Percentiles rank a stretch among this genome's conserved stretches.
Conservation (phyloP, 2,113 vertebrate genomes). For the Xerus inauris region DNA sequence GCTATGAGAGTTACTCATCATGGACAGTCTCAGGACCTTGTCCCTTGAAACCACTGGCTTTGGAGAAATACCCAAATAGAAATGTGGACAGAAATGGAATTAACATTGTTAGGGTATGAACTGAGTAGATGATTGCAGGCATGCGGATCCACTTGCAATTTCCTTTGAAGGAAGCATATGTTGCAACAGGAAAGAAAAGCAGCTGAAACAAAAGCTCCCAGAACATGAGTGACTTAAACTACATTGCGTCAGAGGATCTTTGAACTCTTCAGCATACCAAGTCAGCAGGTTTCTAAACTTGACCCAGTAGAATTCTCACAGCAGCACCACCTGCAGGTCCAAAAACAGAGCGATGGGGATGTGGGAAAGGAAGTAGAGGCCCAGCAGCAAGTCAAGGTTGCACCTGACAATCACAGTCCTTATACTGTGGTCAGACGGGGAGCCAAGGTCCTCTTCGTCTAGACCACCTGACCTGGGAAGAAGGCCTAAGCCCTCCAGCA, state of each 20-base stretch:
- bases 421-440: not conserved
- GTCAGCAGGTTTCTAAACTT: slow-evolving; percentile 89
- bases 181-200: slow-evolving; percentile 75
- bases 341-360: slow-evolving; percentile 92
- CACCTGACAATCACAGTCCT: slow-evolving; percentile 78
- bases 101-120: slow-evolving; percentile 92
- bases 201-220: slow-evolving; percentile 93
- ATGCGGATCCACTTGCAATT: slow-evolving; percentile 95
- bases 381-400: slow-evolving; percentile 90
- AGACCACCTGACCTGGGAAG: not conserved
- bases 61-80: slow-evolving; percentile 91
- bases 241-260: slow-evolving; percentile 90
- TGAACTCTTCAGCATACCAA: slow-evolving; percentile 91
- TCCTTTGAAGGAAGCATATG: slow-evolving; percentile 83
- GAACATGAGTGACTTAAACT: slow-evolving; percentile 93
- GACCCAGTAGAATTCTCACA: slow-evolving; percentile 82
- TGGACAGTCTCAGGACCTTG: slow-evolving; percentile 85
- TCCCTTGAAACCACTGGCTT: slow-evolving; percentile 50
- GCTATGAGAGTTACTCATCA: slow-evolving; percentile 88
- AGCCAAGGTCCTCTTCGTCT: rapidly evolving
- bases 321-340: slow-evolving; percentile 91
- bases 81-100: slow-evolving; percentile 90
- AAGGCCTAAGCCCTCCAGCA: too few species aligned
- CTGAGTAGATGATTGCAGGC: slow-evolving; percentile 94
- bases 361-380: slow-evolving; percentile 93